phyloP scores from a whole-genome alignment of 1,140 invertebrate species.

The Campodea augens region DNA sequence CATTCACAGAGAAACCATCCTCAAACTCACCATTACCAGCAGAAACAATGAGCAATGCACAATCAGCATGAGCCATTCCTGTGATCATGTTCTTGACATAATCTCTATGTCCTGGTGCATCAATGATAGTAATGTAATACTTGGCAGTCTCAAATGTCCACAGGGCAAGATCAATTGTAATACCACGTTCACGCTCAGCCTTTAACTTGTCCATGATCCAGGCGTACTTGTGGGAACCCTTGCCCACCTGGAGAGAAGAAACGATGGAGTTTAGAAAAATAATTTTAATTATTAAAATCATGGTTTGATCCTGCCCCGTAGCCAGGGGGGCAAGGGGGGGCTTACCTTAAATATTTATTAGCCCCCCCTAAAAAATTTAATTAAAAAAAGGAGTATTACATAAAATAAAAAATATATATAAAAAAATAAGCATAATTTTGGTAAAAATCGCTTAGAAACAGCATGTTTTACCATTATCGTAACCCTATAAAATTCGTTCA shows the following conservation, averaged over 20 bases:
- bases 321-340: too few relatives aligned
- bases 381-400: too few relatives aligned
- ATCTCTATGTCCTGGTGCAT: conserved; percentile 46
- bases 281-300: too few relatives aligned
- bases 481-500: too few relatives aligned
- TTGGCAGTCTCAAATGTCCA: conserved; percentile 47
- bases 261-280: conserved; percentile 7
- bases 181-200: conserved; percentile 47
- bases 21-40: conserved; percentile 42
- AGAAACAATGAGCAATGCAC: conserved; percentile 41
- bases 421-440: too few relatives aligned
- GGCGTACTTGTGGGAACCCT: conserved; percentile 45
- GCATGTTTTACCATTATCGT: too few relatives aligned
- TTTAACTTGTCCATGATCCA: conserved; percentile 50
- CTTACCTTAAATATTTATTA: too few relatives aligned
- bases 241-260: conserved; percentile 33
- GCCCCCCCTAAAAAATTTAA: too few relatives aligned
- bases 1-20: conserved; percentile 44
- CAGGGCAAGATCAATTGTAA: conserved; percentile 47
- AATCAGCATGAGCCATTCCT: conserved; percentile 37
- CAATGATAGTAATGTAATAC: conserved; percentile 45
- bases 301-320: too few relatives aligned
- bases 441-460: too few relatives aligned
- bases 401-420: too few relatives aligned
- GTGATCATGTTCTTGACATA: conserved; percentile 58